phyloP scores from a whole-genome alignment of 2,797 vertebrate genomes.

The Chromobotia macracanthus region DNA sequence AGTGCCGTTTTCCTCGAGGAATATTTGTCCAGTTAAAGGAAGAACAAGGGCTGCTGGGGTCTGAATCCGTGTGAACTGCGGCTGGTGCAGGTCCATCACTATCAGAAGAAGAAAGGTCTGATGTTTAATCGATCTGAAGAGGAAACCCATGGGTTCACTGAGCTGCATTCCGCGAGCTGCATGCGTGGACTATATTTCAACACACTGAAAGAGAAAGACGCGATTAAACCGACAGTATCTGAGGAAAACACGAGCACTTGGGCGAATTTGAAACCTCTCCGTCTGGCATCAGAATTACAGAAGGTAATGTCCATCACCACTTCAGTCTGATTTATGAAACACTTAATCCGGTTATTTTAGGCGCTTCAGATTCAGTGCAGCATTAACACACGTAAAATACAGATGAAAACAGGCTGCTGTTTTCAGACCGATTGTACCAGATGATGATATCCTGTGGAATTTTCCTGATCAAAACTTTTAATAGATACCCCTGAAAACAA shows the following conservation, averaged over 20 bases:
- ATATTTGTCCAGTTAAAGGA: conserved; percentile 63
- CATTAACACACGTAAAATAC: not conserved
- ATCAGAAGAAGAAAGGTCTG: not conserved
- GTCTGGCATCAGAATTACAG: conserved; percentile 44
- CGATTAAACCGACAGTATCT: conserved; percentile 6
- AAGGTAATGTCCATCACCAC: conserved; percentile 68
- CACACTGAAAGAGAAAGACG: conserved; percentile 45
- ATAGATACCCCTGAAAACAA: no score
- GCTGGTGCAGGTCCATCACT: not conserved
- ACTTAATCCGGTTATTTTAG: not conserved
- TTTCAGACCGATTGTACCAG: no score
- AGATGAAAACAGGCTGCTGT: no score
- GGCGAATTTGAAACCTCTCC: conserved; percentile 36
- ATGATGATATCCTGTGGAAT: no score
- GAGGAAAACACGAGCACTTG: conserved; percentile 16
- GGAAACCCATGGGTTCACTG: conserved; percentile 67
- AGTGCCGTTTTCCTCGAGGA: conserved; percentile 73
- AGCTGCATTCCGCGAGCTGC: conserved; percentile 54
- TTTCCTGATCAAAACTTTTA: no score
- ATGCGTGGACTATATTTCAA: conserved; percentile 68
- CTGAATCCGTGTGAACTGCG: conserved; percentile 6
- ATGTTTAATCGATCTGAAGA: conserved; percentile 36
- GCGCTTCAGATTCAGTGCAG: not conserved
- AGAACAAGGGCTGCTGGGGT: conserved; percentile 61
- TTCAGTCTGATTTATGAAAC: not conserved